These are phyloP conservation scores for Columba livia DNA, from an alignment of 2,113 vertebrate genomes.

Conservation along the genomic window DNA sequence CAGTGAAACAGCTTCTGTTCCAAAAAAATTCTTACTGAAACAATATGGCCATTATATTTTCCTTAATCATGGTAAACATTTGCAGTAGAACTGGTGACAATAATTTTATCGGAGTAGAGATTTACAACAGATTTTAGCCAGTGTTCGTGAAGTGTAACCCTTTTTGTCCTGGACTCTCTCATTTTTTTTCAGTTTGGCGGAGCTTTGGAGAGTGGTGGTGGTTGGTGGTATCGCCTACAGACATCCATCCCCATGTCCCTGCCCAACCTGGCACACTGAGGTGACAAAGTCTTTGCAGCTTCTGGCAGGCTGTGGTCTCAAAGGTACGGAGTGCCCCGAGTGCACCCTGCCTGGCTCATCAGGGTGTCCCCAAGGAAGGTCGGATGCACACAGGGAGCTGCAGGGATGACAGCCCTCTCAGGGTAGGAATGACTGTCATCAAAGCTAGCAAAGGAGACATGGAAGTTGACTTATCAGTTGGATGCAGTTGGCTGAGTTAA, in stretches of 20 bases:
- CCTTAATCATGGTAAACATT: neutral
- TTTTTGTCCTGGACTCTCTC: neutral
- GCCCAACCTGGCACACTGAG: fast-evolving
- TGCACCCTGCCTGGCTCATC: neutral
- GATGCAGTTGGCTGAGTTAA: neutral
- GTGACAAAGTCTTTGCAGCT: neutral
- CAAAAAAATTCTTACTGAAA: neutral
- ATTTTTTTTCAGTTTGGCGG: neutral
- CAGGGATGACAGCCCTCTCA: neutral
- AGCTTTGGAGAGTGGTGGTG: neutral
- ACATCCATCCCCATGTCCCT: neutral
- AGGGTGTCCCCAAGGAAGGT: neutral
- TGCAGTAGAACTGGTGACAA: neutral
- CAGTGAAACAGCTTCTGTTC: neutral
- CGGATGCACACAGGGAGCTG: neutral
- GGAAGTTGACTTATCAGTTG: neutral
- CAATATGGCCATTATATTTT: neutral
- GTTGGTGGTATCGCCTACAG: neutral
- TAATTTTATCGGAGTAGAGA: neutral
- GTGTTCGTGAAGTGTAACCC: neutral
- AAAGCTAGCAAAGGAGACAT: neutral
- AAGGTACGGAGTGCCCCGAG: too few relatives aligned
- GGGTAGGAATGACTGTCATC: neutral
- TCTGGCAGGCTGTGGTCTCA: neutral
- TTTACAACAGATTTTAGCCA: neutral